phyloP scores from a whole-genome alignment of 2,113 vertebrate genomes.

The Paratilapia polleni region DNA sequence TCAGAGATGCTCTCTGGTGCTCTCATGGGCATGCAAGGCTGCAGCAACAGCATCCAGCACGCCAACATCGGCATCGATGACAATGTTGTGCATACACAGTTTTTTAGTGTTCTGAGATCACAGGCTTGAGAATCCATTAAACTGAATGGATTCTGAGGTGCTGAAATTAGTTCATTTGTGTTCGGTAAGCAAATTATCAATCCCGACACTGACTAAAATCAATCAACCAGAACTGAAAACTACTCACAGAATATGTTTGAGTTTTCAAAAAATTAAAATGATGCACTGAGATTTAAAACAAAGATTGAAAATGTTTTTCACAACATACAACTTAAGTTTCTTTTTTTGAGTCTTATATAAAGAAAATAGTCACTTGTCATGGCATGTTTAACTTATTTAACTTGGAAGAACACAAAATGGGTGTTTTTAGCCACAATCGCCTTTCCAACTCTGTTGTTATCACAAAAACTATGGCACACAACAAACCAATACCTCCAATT shows the following conservation, averaged over 20 bases:
- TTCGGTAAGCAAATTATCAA: background rate
- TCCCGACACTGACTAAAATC: background rate
- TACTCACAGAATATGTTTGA: background rate
- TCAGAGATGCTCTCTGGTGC: background rate
- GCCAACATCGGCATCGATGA: background rate
- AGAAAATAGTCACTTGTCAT: background rate
- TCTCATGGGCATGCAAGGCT: background rate
- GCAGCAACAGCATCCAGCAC: background rate
- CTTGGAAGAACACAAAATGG: background rate
- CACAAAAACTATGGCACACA: background rate
- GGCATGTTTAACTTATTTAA: background rate
- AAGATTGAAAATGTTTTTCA: background rate
- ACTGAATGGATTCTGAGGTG: background rate
- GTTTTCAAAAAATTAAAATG: background rate
- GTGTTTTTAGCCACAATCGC: background rate
- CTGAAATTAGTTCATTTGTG: background rate
- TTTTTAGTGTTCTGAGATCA: background rate
- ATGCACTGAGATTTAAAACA: background rate
- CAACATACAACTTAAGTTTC: background rate
- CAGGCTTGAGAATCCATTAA: background rate
- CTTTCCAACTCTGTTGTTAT: background rate
- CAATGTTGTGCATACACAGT: background rate
- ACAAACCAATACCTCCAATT: background rate
- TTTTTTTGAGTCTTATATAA: too few species aligned
- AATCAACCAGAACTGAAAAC: background rate